Percentiles rank a stretch among this genome's conserved stretches.
Evolutionary conservation across 2,888 invertebrate genomes (phyloP).

Genomic region (Pediacus dermestoides): DNA sequence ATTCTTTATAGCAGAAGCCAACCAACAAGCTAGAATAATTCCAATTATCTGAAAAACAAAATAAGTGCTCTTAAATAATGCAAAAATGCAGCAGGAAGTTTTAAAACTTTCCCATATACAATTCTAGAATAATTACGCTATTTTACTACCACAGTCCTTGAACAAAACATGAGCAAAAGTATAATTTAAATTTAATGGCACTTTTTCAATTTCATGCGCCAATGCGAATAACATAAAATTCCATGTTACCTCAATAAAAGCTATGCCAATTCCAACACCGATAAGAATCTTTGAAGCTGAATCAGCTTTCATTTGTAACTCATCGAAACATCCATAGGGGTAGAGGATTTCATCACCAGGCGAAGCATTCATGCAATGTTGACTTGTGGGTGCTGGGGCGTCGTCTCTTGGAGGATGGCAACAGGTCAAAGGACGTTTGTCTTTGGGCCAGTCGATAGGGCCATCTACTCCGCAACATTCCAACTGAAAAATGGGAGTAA

Average conservation of each 20-base stretch:
- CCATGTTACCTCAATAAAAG: conserved; percentile 56
- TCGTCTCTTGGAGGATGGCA: conserved; percentile 50
- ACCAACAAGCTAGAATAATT: conserved; percentile 78
- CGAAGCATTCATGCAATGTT: conserved; percentile 39
- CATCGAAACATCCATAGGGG: conserved; percentile 55
- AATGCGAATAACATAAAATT: neutral
- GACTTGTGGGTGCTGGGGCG: conserved; percentile 31
- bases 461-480: conserved; percentile 47
- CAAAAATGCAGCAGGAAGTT: too few species aligned
- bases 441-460: conserved; percentile 42
- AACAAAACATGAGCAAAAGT: too few species aligned
- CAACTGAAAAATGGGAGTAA: conserved; percentile 53
- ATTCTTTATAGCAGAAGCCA: conserved; percentile 77
- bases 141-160: neutral
- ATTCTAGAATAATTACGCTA: too few species aligned
- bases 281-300: conserved; percentile 57
- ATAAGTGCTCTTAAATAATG: neutral
- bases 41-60: conserved; percentile 68
- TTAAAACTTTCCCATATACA: too few species aligned
- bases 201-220: conserved; percentile 4
- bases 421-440: conserved; percentile 58
- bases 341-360: conserved; percentile 42
- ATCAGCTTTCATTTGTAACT: conserved; percentile 55
- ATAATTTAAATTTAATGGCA: too few species aligned
- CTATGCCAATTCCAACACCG: conserved; percentile 64